Evolutionary conservation across 2,797 vertebrate genomes (phyloP).

Genomic region (Oreochromis grahami): DNA sequence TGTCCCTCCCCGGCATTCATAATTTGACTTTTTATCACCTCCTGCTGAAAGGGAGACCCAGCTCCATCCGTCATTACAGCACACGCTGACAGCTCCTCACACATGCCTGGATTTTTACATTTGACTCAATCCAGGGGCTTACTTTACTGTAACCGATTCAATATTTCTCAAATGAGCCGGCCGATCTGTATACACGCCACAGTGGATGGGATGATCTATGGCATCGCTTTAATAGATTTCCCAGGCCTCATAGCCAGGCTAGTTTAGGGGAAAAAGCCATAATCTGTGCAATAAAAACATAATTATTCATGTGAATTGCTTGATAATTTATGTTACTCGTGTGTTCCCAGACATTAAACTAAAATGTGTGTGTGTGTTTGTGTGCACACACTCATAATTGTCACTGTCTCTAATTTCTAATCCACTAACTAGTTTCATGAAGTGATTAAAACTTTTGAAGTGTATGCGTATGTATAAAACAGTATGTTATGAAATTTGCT

Average conservation of each 20-base stretch:
- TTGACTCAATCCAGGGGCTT: slow-evolving; percentile 78
- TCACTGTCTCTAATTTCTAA: neutral
- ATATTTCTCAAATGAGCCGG: slow-evolving; percentile 81
- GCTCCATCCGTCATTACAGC: slow-evolving; percentile 76
- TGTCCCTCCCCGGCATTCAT: slow-evolving; percentile 63
- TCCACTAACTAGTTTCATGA: neutral
- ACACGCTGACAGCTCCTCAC: slow-evolving; percentile 77
- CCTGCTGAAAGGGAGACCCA: slow-evolving; percentile 56
- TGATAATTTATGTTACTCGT: slow-evolving; percentile 67
- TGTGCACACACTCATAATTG: neutral
- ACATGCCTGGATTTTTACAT: slow-evolving; percentile 84
- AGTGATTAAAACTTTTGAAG: neutral
- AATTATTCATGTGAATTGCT: slow-evolving; percentile 80
- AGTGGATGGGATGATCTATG: slow-evolving; percentile 80
- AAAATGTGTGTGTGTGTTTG: neutral
- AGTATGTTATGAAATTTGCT: neutral
- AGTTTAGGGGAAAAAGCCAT: slow-evolving; percentile 67
- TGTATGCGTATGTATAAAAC: neutral
- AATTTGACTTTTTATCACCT: slow-evolving; percentile 79
- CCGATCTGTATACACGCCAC: slow-evolving; percentile 65
- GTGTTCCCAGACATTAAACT: slow-evolving; percentile 17
- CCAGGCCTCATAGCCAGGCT: slow-evolving; percentile 67
- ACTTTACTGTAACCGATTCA: slow-evolving; percentile 86
- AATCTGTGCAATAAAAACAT: slow-evolving; percentile 80
- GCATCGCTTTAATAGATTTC: slow-evolving; percentile 78